Percentiles rank a stretch among this genome's conserved stretches.
phyloP scores from a whole-genome alignment of 1,140 invertebrate species.

The Magallana gigas region DNA sequence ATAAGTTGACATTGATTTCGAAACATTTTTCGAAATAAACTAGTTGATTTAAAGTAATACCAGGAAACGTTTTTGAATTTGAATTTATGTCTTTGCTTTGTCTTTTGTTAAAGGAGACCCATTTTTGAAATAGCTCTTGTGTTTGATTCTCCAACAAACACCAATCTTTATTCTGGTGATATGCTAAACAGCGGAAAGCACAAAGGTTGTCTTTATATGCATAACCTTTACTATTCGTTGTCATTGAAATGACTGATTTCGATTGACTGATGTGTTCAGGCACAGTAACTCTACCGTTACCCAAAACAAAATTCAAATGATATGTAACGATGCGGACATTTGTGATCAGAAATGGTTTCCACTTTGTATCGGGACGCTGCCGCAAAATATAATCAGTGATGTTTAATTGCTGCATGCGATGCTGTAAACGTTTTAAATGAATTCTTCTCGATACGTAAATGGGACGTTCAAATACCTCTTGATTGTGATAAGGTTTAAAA shows the following conservation, averaged over 20 bases:
- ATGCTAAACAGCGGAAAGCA: conserved; percentile 48
- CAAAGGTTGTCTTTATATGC: neutral
- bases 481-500: conserved; percentile 43
- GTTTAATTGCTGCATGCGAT: conserved; percentile 20
- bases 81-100: neutral
- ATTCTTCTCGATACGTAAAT: conserved; percentile 38
- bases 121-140: conserved; percentile 58
- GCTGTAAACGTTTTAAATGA: conserved; percentile 24
- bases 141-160: conserved; percentile 45
- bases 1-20: neutral
- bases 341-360: conserved; percentile 41
- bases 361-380: conserved; percentile 42
- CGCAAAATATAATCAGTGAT: conserved; percentile 33
- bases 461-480: conserved; percentile 36
- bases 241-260: neutral
- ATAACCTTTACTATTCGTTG: neutral
- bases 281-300: neutral
- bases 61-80: neutral
- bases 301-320: conserved; percentile 9
- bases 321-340: conserved; percentile 18
- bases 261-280: neutral
- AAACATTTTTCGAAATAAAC: conserved; percentile 3
- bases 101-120: conserved; percentile 42
- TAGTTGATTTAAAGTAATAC: neutral
- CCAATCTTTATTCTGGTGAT: conserved; percentile 45